phyloP scores from a whole-genome alignment of 2,113 vertebrate species.

The Sprattus sprattus region DNA sequence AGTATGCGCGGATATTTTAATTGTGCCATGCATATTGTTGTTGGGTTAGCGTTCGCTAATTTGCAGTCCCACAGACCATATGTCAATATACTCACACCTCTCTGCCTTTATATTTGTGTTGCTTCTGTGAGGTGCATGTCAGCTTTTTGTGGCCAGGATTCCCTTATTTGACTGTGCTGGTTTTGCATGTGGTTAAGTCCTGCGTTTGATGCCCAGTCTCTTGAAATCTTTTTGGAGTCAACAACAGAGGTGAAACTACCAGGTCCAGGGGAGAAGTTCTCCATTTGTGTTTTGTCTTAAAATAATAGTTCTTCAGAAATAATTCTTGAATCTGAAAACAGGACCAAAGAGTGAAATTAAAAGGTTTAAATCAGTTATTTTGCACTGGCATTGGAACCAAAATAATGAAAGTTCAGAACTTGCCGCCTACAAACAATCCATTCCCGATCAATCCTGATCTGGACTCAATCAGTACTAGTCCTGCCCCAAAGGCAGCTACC shows the following conservation, averaged over 20 bases:
- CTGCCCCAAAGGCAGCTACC: not conserved
- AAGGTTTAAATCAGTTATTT: not conserved
- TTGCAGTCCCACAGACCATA: not conserved
- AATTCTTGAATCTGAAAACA: not conserved
- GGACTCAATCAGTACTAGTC: no score
- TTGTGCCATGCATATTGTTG: not conserved
- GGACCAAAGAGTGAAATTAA: not conserved
- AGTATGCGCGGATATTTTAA: not conserved
- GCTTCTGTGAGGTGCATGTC: conserved; percentile 28
- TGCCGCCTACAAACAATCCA: not conserved
- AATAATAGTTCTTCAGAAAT: not conserved
- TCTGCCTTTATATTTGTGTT: not conserved
- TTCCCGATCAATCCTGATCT: not conserved
- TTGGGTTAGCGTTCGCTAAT: not conserved
- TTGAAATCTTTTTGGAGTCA: not conserved
- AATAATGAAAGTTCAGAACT: not conserved
- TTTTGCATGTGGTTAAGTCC: not conserved
- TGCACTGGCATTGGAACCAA: not conserved
- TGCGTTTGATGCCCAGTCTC: no score
- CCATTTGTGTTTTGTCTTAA: not conserved
- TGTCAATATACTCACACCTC: conserved; percentile 17
- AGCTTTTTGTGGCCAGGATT: not conserved
- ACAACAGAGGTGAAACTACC: not conserved
- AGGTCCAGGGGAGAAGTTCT: not conserved
- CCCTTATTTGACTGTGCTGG: not conserved